Evolutionary conservation across 2,113 vertebrate species (phyloP), one percentile per base, ranked within the genome.

Genomic region (Corythoichthys haematopterus): DNA sequence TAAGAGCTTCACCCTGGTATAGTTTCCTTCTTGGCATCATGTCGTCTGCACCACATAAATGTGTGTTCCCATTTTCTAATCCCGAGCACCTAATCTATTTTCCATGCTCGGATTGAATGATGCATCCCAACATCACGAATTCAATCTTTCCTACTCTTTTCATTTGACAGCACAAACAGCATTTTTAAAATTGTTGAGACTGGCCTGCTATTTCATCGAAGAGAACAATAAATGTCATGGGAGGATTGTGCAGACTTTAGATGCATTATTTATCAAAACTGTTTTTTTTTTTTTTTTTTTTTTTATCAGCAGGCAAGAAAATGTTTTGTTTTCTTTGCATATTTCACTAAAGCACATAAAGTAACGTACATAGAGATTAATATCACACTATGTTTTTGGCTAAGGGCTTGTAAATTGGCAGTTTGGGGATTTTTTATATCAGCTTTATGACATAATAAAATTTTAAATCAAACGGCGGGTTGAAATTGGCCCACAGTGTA

Each of bases 1-100:
- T 11, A 99, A 99, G 85, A 99, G 98, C 88, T 99, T 99, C 88
- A 99, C 98, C 7, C 90, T 99, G 96, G 98, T 99, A 98, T 76
- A 63, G 60, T 73, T 57, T 6, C 47, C 67, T 20, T 66, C 14
- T 48, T 40, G 57, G 36, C 37, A 50, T 70, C 62, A 46, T 37
- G 10, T 75, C 55, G 50, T 56, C 66, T n/a, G 7, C 37, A 15
- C 13, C 65, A 14, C 52, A 55, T 15, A 61, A 4, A 53, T 51
- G 35, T n/a, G 50, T 53, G n/a, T 59, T 65, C 15, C 58, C 47
- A n/a, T 40, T 37, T 69, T 47, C 13, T 61, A 40, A 69, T 57
- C 57, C 52, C 57, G 15, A 65, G 8, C 55, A 74, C 52, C 64
- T 61, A 70, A 63, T 80, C 53, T 20, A 51, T 64, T 9, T 52